Evolutionary conservation across 2,888 invertebrate species (phyloP).

Genomic region (Amorpha juglandis): DNA sequence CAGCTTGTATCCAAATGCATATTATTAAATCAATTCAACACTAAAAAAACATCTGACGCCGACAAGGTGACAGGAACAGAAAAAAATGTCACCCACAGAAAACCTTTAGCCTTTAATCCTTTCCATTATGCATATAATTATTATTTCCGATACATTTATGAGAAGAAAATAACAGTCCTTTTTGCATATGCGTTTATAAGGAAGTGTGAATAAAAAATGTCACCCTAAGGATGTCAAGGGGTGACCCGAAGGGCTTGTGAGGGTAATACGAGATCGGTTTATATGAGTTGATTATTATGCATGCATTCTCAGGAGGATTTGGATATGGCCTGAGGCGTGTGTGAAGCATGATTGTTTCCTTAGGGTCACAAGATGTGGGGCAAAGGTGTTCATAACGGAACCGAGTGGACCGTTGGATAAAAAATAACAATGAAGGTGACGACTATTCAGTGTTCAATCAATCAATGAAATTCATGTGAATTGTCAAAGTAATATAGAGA

Average conservation of each 20-base stretch:
- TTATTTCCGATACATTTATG: constrained; percentile 79
- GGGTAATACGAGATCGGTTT: constrained; percentile 72
- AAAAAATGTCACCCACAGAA: constrained; percentile 69
- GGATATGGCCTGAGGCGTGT: constrained; percentile 67
- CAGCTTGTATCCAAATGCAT: constrained; percentile 74
- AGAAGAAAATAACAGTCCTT: constrained; percentile 82
- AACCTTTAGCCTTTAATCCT: constrained; percentile 76
- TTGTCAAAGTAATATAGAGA: no score
- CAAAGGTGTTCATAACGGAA: constrained; percentile 27
- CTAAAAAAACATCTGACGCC: constrained; percentile 70
- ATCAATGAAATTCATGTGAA: constrained; percentile 9
- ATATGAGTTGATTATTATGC: constrained; percentile 78
- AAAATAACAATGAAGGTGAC: neutral
- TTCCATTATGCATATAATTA: constrained; percentile 84
- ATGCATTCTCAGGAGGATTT: constrained; percentile 83
- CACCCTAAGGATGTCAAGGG: constrained; percentile 78
- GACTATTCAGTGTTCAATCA: neutral
- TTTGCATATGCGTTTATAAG: constrained; percentile 81
- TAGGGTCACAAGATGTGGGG: constrained; percentile 54
- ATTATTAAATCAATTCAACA: constrained; percentile 68
- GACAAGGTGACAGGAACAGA: constrained; percentile 78
- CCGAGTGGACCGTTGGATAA: constrained; percentile 18
- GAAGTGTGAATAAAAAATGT: constrained; percentile 83
- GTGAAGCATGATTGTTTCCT: constrained; percentile 63
- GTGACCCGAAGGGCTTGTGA: constrained; percentile 69